These are phyloP conservation scores for Metellina segmentata DNA, from an alignment of 2,888 invertebrate genomes.

Conservation along the genomic window DNA sequence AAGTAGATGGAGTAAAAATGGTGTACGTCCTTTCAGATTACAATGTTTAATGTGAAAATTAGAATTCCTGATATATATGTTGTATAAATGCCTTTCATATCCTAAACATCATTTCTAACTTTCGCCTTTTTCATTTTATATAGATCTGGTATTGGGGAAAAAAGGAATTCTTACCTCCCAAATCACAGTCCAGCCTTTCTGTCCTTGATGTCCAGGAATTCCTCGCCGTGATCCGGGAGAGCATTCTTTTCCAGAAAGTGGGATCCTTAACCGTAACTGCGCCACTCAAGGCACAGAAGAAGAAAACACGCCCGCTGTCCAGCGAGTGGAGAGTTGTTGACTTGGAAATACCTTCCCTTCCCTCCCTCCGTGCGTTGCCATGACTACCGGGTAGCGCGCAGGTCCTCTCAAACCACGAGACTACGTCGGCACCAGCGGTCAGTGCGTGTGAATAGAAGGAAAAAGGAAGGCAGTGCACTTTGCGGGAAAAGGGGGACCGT, in stretches of 20 bases:
- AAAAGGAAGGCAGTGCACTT: neutral
- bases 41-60: too few species aligned
- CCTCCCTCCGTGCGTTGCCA: constrained; percentile 56
- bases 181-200: neutral
- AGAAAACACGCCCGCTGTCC: constrained; percentile 27
- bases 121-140: neutral
- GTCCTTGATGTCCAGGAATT: constrained; percentile 1
- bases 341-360: constrained; percentile 61
- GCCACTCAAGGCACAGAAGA: constrained; percentile 28
- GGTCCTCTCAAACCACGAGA: constrained; percentile 19
- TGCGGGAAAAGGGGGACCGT: neutral
- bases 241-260: neutral
- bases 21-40: too few species aligned
- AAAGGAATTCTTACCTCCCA: constrained; percentile 33
- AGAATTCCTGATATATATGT: neutral
- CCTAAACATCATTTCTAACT: neutral
- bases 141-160: neutral
- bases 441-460: constrained; percentile 42
- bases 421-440: constrained; percentile 48
- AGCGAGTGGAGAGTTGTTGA: constrained; percentile 67
- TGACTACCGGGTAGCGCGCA: constrained; percentile 62
- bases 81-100: neutral
- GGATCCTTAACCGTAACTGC: constrained; percentile 25
- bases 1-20: too few species aligned
- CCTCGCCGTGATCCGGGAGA: neutral